Conservation (phyloP, 1,140 invertebrate genomes). For the Calliphora vicina region DNA sequence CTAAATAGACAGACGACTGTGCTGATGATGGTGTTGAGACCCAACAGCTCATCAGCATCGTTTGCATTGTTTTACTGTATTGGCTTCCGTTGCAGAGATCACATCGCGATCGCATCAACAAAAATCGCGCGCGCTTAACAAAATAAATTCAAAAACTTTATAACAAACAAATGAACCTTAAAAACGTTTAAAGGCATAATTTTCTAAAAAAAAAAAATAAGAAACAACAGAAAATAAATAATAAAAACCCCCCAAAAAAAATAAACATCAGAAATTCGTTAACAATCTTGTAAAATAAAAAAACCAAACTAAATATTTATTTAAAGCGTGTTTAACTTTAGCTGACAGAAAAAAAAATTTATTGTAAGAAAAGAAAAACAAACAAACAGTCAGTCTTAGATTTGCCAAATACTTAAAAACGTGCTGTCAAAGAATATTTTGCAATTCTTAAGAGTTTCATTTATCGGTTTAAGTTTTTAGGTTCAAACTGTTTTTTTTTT, state of each 20-base stretch:
- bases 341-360: no score
- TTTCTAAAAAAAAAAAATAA: background rate
- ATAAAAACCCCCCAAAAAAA: background rate
- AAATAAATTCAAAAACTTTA: background rate
- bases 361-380: background rate
- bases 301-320: background rate
- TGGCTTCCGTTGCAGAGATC: conserved; percentile 6
- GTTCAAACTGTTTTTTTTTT: background rate
- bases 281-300: background rate
- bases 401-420: background rate
- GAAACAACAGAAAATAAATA: background rate
- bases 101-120: conserved; percentile 7
- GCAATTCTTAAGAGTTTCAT: background rate
- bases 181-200: background rate
- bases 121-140: background rate
- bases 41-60: conserved; percentile 28
- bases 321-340: conserved; percentile 1
- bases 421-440: conserved; percentile 16
- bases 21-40: background rate
- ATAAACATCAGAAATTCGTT: background rate
- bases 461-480: background rate
- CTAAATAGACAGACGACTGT: background rate
- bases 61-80: conserved; percentile 3
- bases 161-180: background rate
- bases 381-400: background rate